phyloP scores from a whole-genome alignment of 1,140 invertebrate species.

The Drosophila nasuta region DNA sequence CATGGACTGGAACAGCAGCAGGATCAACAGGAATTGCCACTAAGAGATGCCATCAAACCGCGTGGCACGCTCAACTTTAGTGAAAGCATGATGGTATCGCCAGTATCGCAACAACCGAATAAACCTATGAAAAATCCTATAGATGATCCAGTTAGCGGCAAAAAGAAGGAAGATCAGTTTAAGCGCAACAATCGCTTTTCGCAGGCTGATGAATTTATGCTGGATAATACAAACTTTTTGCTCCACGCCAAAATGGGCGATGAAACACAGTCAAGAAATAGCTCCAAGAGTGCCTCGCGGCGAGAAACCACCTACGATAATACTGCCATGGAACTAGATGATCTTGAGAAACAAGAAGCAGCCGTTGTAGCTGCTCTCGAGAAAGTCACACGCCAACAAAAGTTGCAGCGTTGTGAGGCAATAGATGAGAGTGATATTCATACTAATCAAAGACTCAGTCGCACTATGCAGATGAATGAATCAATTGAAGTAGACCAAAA shows the following conservation, averaged over 20 bases:
- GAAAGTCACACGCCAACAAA: conserved; percentile 8
- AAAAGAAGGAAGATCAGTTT: neutral
- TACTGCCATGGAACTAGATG: conserved; percentile 48
- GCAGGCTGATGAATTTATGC: conserved; percentile 68
- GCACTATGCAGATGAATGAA: conserved; percentile 9
- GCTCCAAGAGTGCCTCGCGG: conserved; percentile 53
- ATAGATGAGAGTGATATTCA: conserved; percentile 7
- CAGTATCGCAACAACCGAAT: conserved; percentile 7
- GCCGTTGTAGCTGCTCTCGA: conserved; percentile 28
- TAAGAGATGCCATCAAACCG: conserved; percentile 32
- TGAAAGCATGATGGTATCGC: conserved; percentile 58
- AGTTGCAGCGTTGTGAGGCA: neutral
- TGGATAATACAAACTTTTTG: conserved; percentile 69
- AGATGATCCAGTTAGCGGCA: neutral
- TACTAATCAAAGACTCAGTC: neutral
- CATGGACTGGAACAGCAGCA: conserved; percentile 19
- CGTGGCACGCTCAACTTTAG: conserved; percentile 57
- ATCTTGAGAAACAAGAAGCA: conserved; percentile 35
- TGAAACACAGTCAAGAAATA: conserved; percentile 66
- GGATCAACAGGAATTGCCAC: neutral
- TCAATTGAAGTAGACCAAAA: conserved; percentile 15
- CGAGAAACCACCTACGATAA: conserved; percentile 56
- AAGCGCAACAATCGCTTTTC: conserved; percentile 60
- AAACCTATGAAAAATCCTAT: neutral
- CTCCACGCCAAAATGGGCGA: conserved; percentile 66